These are phyloP conservation scores for Patiria pectinifera DNA, from an alignment of 53 echinoderm and acorn worm genomes.

Conservation along the genomic window DNA sequence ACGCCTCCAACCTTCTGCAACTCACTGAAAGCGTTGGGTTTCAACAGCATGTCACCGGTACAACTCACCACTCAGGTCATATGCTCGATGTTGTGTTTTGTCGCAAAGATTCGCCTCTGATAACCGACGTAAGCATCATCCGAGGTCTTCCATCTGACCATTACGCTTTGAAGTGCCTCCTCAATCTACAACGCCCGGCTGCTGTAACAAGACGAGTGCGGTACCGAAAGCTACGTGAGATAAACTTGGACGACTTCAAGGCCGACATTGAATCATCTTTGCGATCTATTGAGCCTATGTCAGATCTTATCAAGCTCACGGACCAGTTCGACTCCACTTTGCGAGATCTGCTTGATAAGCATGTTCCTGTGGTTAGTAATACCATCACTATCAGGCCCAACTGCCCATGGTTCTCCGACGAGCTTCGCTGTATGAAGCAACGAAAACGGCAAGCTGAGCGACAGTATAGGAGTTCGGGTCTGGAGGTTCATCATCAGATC, in stretches of 20 bases:
- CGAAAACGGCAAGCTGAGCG: conserved; percentile 31
- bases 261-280: conserved; percentile 11
- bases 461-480: not conserved
- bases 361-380: no score
- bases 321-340: no score
- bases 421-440: no score
- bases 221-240: conserved; percentile 1
- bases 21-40: conserved; percentile 4
- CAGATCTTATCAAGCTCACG: no score
- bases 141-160: conserved; percentile 21
- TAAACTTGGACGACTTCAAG: not conserved
- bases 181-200: conserved; percentile 9
- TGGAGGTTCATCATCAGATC: no score
- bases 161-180: not conserved
- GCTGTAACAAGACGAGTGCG: no score
- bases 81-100: conserved; percentile 11
- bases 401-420: conserved; percentile 37
- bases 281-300: no score
- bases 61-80: conserved; percentile 13
- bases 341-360: conserved; percentile 26
- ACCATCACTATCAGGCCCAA: conserved; percentile 28
- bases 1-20: conserved; percentile 21
- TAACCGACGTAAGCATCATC: conserved; percentile 8
- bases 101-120: not conserved
- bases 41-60: not conserved